phyloP scores from a whole-genome alignment of 2,888 invertebrate species.

The Platycnemis pennipes region DNA sequence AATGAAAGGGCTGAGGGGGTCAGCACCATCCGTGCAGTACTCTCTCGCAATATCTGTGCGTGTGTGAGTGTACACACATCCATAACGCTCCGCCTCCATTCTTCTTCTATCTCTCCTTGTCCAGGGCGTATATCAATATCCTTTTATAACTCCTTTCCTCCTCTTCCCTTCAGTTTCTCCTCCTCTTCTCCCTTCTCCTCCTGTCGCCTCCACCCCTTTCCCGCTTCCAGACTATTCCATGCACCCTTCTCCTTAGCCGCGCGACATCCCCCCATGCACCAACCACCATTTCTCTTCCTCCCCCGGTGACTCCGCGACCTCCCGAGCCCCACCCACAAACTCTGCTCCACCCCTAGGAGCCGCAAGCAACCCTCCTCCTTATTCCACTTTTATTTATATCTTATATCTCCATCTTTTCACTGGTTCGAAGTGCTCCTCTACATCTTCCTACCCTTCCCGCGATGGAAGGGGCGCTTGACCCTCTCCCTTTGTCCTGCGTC shows the following conservation, averaged over 20 bases:
- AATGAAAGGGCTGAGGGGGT: background rate
- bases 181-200: background rate
- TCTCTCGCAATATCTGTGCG: background rate
- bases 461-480: constrained; percentile 10
- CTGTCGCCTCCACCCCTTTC: background rate
- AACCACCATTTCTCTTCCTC: constrained; percentile 36
- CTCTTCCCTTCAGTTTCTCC: background rate
- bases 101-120: background rate
- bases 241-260: background rate
- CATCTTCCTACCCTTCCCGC: constrained; percentile 31
- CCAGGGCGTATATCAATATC: constrained; percentile 31
- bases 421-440: constrained; percentile 28
- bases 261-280: background rate
- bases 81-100: constrained; percentile 18
- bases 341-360: background rate
- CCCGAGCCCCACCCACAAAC: background rate
- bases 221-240: too few relatives aligned
- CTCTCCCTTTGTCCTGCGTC: background rate
- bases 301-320: background rate
- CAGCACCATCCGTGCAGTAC: background rate
- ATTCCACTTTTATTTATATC: constrained; percentile 53
- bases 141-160: background rate
- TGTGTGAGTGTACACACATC: background rate
- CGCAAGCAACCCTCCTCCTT: background rate
- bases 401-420: constrained; percentile 64